Base-by-base conservation (phyloP, 2,797 vertebrate species). In the Salmo trutta region DNA sequence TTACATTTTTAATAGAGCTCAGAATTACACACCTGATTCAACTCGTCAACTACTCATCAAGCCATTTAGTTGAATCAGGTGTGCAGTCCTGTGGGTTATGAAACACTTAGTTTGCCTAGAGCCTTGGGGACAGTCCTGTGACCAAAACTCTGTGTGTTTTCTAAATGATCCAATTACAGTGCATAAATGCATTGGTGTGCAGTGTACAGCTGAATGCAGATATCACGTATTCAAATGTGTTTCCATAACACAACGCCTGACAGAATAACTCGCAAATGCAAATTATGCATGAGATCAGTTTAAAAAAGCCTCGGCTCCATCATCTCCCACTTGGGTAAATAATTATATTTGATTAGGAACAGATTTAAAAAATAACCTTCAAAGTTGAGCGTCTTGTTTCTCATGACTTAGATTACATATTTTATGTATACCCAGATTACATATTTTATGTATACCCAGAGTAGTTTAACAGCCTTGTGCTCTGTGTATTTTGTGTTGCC, bases 321-420 rank as follows among this genome's bases (percentile, higher is more conserved):
- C 69, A 64, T 41, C 56, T 69, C 21, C 52, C 51, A 12, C 70
- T 75, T 73, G 53, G 36, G 2, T 69, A 31, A 79, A 62, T 77
- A 12, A 73, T 83, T 83, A 5, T 62, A 29, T 85, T 77, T 87
- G 7, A 81, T 75, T 77, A 2, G 6, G 2, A 71, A 66, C 33
- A 17, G 31, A 27, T 79, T 70, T 41, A 69, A 75, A 52, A 47
- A 5, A 7, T 21, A 52, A 54, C 67, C 56, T 75, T 77, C 56
- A 77, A 33, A 81, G 31, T 66, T 15, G 29, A 66, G n/a, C 6
- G 5, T 69, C 15, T 17, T 29, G 2, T 29, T 77, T 78, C 47
- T 80, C 67, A 79, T n/a, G 15, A 73, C 54, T 67, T 53, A 53
- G 73, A 74, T 70, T 29, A 27, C n/a, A 41, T 31, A 62, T 73